phyloP scores from a whole-genome alignment of 2,797 vertebrate species.

The Oreochromis mossambicus region DNA sequence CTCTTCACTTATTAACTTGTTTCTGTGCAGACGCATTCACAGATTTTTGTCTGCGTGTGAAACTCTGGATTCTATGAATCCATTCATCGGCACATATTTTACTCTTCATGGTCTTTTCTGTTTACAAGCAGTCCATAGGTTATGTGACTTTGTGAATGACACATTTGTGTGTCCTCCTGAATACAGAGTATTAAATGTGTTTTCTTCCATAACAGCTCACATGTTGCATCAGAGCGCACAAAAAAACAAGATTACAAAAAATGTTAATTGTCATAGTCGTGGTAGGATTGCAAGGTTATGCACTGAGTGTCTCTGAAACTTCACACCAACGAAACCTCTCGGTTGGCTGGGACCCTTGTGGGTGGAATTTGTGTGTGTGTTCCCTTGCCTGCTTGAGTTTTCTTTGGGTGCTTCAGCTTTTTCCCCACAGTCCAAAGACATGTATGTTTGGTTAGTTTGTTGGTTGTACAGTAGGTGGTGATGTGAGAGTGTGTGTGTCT shows the following conservation, averaged over 20 bases:
- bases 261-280: neutral
- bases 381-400: neutral
- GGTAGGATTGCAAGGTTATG: neutral
- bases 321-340: neutral
- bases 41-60: conserved; percentile 23
- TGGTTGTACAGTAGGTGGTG: neutral
- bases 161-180: conserved; percentile 26
- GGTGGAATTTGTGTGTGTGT: neutral
- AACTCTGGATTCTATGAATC: conserved; percentile 38
- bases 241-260: neutral
- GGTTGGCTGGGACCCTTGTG: neutral
- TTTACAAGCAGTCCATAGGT: conserved; percentile 16
- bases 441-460: neutral
- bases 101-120: conserved; percentile 38
- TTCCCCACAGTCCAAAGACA: neutral
- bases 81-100: conserved; percentile 43
- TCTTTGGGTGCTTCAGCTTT: neutral
- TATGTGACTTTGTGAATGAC: conserved; percentile 34
- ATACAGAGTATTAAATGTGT: conserved; percentile 12
- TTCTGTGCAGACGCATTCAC: conserved; percentile 19
- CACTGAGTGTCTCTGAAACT: neutral
- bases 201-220: neutral
- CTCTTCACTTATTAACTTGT: conserved; percentile 45
- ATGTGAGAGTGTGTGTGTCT: neutral
- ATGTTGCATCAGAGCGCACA: neutral